A percentile compares a stretch with the other conserved stretches of the same genome.
Evolutionary conservation across 2,797 vertebrate genomes (phyloP).

Genomic region (Caiman crocodilus): DNA sequence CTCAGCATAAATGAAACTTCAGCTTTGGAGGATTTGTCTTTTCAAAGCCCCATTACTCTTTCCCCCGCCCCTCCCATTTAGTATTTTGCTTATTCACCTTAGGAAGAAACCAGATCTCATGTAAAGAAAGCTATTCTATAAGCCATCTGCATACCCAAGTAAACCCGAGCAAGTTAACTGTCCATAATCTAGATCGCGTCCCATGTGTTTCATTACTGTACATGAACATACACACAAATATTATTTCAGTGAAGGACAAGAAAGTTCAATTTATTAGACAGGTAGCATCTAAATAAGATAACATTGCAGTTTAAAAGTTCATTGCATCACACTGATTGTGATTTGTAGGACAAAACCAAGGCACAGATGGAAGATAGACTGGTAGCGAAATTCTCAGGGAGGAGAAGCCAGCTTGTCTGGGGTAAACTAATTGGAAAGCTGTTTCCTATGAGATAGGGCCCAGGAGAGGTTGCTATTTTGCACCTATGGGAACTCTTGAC

Average conservation of each 20-base stretch:
- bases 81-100: not conserved
- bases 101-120: not conserved
- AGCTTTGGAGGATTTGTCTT: not conserved
- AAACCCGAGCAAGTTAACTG: not conserved
- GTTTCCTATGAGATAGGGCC: conserved; percentile 79
- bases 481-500: conserved; percentile 60
- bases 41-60: not conserved
- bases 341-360: conserved; percentile 76
- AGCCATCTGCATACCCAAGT: not conserved
- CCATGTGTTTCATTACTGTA: not conserved
- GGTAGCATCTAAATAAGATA: conserved; percentile 33
- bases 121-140: not conserved
- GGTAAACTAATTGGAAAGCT: conserved; percentile 78
- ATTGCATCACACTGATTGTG: conserved; percentile 66
- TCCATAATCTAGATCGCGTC: not conserved
- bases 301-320: conserved; percentile 54
- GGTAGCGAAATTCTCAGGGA: conserved; percentile 75
- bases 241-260: not conserved
- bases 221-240: not conserved
- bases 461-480: conserved; percentile 66
- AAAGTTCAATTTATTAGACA: conserved; percentile 19
- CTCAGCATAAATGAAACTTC: not conserved
- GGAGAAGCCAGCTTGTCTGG: conserved; percentile 84
- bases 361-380: conserved; percentile 83
- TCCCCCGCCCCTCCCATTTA: not conserved